phyloP scores from a whole-genome alignment of 2,113 vertebrate genomes.

The Microcebus tavaratra region DNA sequence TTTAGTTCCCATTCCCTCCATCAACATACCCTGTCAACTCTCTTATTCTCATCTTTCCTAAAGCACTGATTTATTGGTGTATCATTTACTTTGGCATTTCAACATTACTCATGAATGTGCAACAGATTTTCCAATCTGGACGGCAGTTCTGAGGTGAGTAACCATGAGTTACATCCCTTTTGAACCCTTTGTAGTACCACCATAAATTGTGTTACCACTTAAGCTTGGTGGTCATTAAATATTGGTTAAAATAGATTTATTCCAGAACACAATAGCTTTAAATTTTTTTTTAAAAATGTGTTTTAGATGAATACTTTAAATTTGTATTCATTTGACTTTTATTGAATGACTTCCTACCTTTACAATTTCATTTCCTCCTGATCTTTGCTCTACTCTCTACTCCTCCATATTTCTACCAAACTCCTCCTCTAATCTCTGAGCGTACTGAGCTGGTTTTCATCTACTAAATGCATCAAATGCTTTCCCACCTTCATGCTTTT shows the following conservation, averaged over 20 bases:
- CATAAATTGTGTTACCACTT: background rate
- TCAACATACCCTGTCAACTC: background rate
- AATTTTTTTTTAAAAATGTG: background rate
- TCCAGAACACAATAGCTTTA: background rate
- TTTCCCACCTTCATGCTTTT: background rate
- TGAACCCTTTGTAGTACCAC: background rate
- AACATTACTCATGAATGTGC: background rate
- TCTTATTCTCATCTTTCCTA: background rate
- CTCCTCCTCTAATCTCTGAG: background rate
- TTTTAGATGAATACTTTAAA: background rate
- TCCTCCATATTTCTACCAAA: background rate
- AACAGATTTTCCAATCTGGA: background rate
- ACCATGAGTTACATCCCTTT: background rate
- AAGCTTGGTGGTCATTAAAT: background rate
- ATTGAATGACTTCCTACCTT: background rate
- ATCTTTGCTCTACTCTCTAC: background rate
- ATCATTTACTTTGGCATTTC: slow-evolving; percentile 6
- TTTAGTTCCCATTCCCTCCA: background rate
- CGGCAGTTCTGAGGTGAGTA: background rate
- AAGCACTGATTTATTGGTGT: background rate
- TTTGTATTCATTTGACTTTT: background rate
- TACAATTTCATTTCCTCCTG: background rate
- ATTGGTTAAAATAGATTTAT: background rate
- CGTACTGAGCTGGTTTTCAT: background rate
- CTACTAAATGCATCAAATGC: background rate